Evolutionary conservation across 2,888 invertebrate genomes (phyloP), one percentile per base, ranked within the genome.

Genomic region (Agonum fuliginosum): DNA sequence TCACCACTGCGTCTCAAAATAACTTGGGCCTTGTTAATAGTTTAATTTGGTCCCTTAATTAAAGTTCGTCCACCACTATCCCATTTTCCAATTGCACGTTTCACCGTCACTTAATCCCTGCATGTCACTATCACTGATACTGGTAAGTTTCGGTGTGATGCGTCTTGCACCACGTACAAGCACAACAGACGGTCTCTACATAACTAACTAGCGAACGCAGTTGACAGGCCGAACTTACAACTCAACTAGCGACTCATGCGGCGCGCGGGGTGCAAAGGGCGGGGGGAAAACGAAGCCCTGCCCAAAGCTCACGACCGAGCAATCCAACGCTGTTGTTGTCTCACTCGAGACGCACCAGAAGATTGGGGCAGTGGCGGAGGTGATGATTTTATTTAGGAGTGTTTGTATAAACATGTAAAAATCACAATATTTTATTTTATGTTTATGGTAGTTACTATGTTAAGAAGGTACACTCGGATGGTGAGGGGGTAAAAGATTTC

Each of bases 201-300:
- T 83, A 85, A 86, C 86, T 86, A 86, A 86, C 86, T 85, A 86
- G 84, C 83, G 84, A 69, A 83, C 84, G 82, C 83, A 85, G 86
- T 85, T 87, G 87, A 87, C 87, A 87, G 86, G 84, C 86, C 83
- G 85, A 84, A 84, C 85, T 87, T 87, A 87, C 87, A 87, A 87
- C 87, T 87, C 87, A 87, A 87, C 87, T 87, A 87, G 84, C 85
- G 82, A 84, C 83, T 84, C 82, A 83, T 81, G 84, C 30, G 20
- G 19, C 24, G 48, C 48, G 84, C 84, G 83, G 84, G 84, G 84
- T 79, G 77, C 58, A 79, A 78, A 81, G 84, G 84, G 85, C 84
- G 83, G 84, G 84, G 83, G 83, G 83, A 81, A 81, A 82, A 80
- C 81, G 81, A 82, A 82, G 80, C 83, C 83, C 74, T 41, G 74